These are phyloP conservation scores for Aphidius gifuensis DNA, from an alignment of 1,140 invertebrate genomes.

Conservation along the genomic window DNA sequence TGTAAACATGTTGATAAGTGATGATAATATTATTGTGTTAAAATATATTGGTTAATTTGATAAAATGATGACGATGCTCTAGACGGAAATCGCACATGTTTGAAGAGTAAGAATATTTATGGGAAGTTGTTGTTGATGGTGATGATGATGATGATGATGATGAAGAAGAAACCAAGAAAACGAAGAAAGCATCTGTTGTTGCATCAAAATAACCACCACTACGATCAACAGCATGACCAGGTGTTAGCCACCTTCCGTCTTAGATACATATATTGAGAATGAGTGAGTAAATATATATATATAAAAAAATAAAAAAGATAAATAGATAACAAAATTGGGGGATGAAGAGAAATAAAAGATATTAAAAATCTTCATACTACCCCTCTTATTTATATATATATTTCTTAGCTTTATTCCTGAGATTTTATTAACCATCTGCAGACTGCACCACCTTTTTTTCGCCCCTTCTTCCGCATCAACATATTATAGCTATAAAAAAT, in stretches of 20 bases:
- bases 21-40: too few species aligned
- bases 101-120: conserved; percentile 23
- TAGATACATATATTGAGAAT: conserved; percentile 28
- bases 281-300: too few species aligned
- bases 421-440: conserved; percentile 52
- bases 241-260: conserved; percentile 49
- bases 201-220: conserved; percentile 26
- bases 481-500: too few species aligned
- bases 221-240: conserved; percentile 35
- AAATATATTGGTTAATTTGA: too few species aligned
- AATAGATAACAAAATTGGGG: conserved; percentile 17
- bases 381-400: conserved; percentile 19
- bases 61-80: too few species aligned
- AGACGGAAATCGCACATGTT: conserved; percentile 35
- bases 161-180: conserved; percentile 15
- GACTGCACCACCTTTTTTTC: conserved; percentile 30
- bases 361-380: conserved; percentile 19
- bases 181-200: conserved; percentile 30
- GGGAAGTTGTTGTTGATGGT: too few species aligned
- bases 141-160: neutral
- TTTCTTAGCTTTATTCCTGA: conserved; percentile 38
- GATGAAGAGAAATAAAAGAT: conserved; percentile 29
- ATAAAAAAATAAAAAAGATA: too few species aligned
- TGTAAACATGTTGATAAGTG: too few species aligned
- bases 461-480: neutral